Conservation (phyloP, 2,113 vertebrate species). For the Ophthalmolycus amberensis region DNA sequence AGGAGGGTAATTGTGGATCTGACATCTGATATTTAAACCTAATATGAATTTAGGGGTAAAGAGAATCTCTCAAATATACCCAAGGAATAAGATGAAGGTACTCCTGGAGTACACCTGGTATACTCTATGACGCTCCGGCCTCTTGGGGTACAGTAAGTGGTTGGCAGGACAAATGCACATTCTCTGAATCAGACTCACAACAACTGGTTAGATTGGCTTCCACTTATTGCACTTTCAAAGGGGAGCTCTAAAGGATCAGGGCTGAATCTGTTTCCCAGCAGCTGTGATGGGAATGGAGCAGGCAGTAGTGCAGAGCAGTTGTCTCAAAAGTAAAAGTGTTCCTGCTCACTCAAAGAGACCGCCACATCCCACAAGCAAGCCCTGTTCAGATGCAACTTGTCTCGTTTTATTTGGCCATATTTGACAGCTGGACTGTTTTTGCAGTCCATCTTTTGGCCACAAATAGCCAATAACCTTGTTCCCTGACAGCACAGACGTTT, state of each 20-base stretch:
- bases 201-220: neutral
- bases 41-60: neutral
- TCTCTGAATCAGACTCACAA: neutral
- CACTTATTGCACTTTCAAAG: neutral
- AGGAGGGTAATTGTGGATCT: neutral
- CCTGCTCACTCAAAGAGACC: neutral
- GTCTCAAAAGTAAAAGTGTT: constrained; percentile 16
- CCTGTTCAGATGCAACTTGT: constrained; percentile 41
- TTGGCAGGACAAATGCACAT: neutral
- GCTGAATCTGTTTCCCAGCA: neutral
- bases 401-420: constrained; percentile 41
- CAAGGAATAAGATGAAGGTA: neutral
- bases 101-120: neutral
- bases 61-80: neutral
- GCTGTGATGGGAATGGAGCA: neutral
- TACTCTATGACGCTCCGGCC: neutral
- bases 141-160: neutral
- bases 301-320: neutral
- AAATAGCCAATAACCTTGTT: constrained; percentile 54
- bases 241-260: neutral
- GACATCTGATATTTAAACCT: neutral
- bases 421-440: constrained; percentile 54
- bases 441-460: constrained; percentile 38
- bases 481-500: constrained; percentile 39
- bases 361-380: constrained; percentile 22